Evolutionary conservation across 2,113 vertebrate genomes (phyloP).

Genomic region (Tachysurus fulvidraco): DNA sequence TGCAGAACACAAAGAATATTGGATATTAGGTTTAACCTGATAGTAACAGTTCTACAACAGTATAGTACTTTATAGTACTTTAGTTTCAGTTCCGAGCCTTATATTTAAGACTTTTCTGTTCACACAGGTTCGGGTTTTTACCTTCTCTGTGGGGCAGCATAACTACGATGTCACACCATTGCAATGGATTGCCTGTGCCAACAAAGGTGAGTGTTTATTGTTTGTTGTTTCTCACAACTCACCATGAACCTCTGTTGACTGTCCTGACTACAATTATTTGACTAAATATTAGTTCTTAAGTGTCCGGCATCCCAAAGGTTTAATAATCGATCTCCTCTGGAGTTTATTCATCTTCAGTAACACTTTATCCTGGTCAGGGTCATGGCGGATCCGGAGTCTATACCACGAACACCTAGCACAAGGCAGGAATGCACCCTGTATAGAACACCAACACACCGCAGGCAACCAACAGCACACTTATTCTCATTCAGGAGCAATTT

Average conservation of each 20-base stretch:
- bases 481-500: not conserved
- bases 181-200: constrained; percentile 97
- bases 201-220: constrained; percentile 83
- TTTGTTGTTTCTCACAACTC: not conserved
- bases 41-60: not conserved
- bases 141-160: constrained; percentile 97
- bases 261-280: not conserved
- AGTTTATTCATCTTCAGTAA: not conserved
- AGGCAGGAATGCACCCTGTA: not conserved
- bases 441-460: not conserved
- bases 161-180: constrained; percentile 95
- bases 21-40: not conserved
- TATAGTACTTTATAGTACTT: not conserved
- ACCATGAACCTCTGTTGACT: not conserved
- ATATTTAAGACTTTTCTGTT: not conserved
- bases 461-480: not conserved
- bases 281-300: not conserved
- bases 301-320: not conserved
- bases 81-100: not conserved
- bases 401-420: not conserved
- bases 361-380: not conserved
- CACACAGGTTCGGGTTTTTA: constrained; percentile 86
- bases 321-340: not conserved
- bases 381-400: not conserved
- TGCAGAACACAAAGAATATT: not conserved